phyloP scores from a whole-genome alignment of 2,797 vertebrate genomes.

The Eulemur mongoz region DNA sequence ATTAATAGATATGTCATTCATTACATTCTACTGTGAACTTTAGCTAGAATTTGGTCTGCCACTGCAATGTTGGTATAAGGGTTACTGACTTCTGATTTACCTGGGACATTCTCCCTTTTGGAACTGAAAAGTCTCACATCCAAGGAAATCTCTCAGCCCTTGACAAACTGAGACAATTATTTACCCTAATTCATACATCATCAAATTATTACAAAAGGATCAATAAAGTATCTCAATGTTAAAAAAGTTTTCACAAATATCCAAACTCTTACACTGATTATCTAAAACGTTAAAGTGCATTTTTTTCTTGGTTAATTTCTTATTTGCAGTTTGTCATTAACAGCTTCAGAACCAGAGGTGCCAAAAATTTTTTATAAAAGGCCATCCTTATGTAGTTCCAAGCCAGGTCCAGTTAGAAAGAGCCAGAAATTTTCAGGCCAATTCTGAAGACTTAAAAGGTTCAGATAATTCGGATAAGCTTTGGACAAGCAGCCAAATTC shows the following conservation, averaged over 20 bases:
- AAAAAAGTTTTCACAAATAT: not conserved
- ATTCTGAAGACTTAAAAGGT: constrained; percentile 77
- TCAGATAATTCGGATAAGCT: constrained; percentile 80
- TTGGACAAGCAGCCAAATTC: constrained; percentile 75
- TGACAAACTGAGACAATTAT: not conserved
- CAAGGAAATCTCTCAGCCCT: not conserved
- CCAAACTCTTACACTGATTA: not conserved
- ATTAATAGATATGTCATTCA: not conserved
- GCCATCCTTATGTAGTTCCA: constrained; percentile 11
- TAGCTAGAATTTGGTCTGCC: constrained; percentile 3
- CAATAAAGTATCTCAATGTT: not conserved
- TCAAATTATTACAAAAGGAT: not conserved
- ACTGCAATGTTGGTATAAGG: not conserved
- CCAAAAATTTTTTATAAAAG: constrained; percentile 68
- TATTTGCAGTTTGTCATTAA: constrained; percentile 55
- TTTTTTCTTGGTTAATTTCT: constrained; percentile 48
- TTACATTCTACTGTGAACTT: not conserved
- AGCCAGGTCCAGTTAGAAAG: constrained; percentile 64
- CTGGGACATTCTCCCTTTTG: not conserved
- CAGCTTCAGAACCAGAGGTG: constrained; percentile 49
- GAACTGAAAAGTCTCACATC: not conserved
- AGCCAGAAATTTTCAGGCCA: constrained; percentile 69
- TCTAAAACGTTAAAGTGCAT: not conserved
- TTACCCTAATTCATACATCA: not conserved
- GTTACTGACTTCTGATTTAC: not conserved